A percentile compares a stretch with the other conserved stretches of the same genome.
Evolutionary conservation across 2,797 vertebrate genomes (phyloP).

Genomic region (Arctocebus calabarensis): DNA sequence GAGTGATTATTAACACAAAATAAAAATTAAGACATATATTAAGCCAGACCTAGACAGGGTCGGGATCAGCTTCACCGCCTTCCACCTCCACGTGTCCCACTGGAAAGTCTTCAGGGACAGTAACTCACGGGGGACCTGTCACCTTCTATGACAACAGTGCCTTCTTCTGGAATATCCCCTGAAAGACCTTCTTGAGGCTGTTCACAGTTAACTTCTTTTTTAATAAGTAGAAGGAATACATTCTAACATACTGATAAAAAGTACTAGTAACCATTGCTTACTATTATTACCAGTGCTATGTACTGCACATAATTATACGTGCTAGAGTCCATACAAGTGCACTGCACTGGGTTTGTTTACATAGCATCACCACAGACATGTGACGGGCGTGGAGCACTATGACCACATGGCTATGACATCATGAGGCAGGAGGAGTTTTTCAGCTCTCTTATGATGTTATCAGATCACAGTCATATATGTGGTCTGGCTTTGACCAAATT

Average conservation of each 20-base stretch:
- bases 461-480: not conserved
- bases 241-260: not conserved
- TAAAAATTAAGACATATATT: not conserved
- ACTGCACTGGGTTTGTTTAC: not conserved
- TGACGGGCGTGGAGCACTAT: not conserved
- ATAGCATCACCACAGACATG: not conserved
- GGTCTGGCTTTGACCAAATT: not conserved
- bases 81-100: not conserved
- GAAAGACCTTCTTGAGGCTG: not conserved
- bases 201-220: not conserved
- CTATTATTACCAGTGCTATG: not conserved
- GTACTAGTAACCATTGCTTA: not conserved
- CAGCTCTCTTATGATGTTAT: not conserved
- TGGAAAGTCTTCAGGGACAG: not conserved
- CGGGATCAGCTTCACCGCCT: not conserved
- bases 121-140: not conserved
- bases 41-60: not conserved
- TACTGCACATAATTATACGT: not conserved
- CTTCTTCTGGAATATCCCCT: not conserved
- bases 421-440: not conserved
- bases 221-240: not conserved
- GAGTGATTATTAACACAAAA: not conserved
- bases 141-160: not conserved
- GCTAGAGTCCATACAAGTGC: not conserved
- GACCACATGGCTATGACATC: not conserved